Conservation (phyloP, 2,113 vertebrate genomes). For the Anas platyrhynchos region DNA sequence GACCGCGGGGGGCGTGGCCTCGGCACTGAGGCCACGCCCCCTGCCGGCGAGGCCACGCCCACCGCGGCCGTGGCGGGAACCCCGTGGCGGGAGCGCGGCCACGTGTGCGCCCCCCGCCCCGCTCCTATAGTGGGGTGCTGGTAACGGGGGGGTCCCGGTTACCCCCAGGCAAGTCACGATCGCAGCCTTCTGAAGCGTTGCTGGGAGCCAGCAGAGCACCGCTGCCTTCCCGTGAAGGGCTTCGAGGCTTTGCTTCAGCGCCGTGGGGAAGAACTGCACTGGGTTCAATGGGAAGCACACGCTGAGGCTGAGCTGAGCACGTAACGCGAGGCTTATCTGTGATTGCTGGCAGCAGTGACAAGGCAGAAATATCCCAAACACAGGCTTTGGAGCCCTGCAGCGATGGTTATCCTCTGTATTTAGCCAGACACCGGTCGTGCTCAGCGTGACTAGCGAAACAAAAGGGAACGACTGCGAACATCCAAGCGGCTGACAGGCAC, state of each 20-base stretch:
- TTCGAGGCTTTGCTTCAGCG: too few relatives aligned
- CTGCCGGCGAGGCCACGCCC: background rate
- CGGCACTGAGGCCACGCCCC: background rate
- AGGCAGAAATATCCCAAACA: background rate
- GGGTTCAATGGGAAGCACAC: background rate
- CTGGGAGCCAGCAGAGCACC: too few relatives aligned
- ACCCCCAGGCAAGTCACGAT: too few relatives aligned
- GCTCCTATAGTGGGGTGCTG: too few relatives aligned
- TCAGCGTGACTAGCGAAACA: slow-evolving; percentile 23
- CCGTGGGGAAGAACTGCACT: too few relatives aligned
- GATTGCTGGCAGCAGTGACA: background rate
- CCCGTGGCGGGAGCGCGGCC: too few relatives aligned
- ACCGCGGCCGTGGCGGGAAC: background rate
- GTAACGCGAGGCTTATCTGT: background rate
- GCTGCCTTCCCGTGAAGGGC: too few relatives aligned
- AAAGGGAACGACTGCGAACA: background rate
- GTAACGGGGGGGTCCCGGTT: too few relatives aligned
- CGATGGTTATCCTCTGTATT: background rate
- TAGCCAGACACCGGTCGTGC: background rate
- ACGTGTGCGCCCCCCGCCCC: too few relatives aligned
- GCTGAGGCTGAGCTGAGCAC: background rate
- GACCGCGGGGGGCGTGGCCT: background rate
- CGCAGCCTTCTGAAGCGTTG: too few relatives aligned
- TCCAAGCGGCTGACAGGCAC: background rate
- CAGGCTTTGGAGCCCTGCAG: background rate